These are phyloP conservation scores for Agapornis canus DNA, from an alignment of 2,797 vertebrate species.

Conservation along the genomic window DNA sequence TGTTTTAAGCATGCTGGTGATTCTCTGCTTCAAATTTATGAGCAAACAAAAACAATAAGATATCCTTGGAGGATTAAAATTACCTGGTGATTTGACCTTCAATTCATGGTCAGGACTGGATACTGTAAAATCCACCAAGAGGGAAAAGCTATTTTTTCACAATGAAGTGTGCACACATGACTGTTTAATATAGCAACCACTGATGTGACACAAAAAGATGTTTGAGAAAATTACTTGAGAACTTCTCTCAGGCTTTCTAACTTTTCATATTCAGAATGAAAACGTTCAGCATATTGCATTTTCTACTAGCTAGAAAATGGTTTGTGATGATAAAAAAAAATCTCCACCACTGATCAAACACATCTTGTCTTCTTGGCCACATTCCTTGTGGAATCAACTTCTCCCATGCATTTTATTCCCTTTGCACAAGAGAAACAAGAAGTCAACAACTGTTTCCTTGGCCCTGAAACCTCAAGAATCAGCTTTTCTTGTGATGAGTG, in stretches of 20 bases:
- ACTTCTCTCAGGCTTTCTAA: background rate
- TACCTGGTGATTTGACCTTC: slow-evolving; percentile 4
- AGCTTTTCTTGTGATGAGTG: background rate
- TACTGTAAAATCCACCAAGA: background rate
- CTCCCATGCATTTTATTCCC: background rate
- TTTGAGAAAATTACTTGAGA: background rate
- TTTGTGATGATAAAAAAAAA: background rate
- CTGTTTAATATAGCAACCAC: slow-evolving; percentile 4
- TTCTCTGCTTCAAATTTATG: background rate
- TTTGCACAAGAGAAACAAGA: background rate
- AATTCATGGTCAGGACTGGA: background rate
- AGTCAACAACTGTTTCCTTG: background rate
- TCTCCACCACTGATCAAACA: background rate
- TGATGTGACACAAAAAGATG: background rate
- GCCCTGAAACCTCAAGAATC: background rate
- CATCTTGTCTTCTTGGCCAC: background rate
- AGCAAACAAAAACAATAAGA: slow-evolving; percentile 15
- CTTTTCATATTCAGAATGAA: background rate
- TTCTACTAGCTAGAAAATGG: background rate
- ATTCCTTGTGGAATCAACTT: background rate
- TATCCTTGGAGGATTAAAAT: slow-evolving; percentile 2
- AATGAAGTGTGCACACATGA: background rate
- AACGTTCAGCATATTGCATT: background rate
- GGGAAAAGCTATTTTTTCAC: background rate
- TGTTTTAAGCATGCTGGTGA: slow-evolving; percentile 8